A percentile compares a stretch with the other conserved stretches of the same genome.
phyloP scores from a whole-genome alignment of 37 sponge, comb jelly and placozoan species.

The Spongilla lacustris region DNA sequence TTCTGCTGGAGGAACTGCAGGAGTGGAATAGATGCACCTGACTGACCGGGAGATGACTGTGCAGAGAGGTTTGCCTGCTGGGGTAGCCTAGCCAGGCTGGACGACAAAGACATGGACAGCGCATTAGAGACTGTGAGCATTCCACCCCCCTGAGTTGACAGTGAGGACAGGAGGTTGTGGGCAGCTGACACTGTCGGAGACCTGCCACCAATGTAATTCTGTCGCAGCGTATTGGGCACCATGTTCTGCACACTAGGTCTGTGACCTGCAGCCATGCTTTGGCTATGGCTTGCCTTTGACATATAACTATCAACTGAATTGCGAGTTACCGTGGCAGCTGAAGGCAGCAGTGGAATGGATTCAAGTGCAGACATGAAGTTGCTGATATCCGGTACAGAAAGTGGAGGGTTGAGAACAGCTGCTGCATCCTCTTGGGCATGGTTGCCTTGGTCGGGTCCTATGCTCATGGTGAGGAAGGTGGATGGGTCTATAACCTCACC shows the following conservation, averaged over 20 bases:
- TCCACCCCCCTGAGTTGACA: not conserved
- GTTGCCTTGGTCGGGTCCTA: not conserved
- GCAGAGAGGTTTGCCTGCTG: not conserved
- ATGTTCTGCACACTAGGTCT: not conserved
- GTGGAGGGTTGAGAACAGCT: not conserved
- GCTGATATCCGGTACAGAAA: constrained; percentile 6
- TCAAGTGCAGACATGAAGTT: not conserved
- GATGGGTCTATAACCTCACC: constrained; percentile 12
- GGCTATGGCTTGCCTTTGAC: not conserved
- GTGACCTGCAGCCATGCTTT: not conserved
- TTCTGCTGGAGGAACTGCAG: constrained; percentile 49
- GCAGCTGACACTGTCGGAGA: not conserved
- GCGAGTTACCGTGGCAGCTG: not conserved
- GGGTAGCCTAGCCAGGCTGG: not conserved
- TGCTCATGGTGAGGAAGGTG: not conserved
- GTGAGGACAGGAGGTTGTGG: not conserved
- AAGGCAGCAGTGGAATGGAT: not conserved
- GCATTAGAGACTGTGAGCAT: not conserved
- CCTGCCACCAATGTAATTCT: not conserved
- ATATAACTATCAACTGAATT: not conserved
- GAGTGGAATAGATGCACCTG: constrained; percentile 15
- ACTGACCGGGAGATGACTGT: not conserved
- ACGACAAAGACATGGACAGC: not conserved
- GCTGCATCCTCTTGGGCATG: not conserved
- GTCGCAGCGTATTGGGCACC: not conserved